Conservation (phyloP, 2,113 vertebrate species). For the Chaetodon auriga region DNA sequence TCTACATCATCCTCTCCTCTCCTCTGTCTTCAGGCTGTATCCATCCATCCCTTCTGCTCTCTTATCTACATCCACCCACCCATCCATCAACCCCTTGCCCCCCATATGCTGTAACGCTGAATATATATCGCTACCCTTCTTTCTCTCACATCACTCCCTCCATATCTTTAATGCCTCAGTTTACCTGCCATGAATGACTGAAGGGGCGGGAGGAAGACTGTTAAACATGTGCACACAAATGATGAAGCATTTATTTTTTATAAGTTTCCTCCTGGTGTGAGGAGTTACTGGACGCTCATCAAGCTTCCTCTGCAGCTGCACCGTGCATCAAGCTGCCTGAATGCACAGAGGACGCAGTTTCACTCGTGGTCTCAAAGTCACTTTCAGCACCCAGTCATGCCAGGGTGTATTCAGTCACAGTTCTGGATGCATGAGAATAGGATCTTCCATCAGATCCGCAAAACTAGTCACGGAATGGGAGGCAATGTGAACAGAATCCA, state of each 20-base stretch:
- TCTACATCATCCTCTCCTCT: slow-evolving; percentile 79
- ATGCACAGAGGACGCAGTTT: slow-evolving; percentile 19
- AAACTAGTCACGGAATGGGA: slow-evolving; percentile 40
- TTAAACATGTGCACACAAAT: slow-evolving; percentile 25
- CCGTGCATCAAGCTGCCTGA: not conserved
- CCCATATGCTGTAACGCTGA: slow-evolving; percentile 56
- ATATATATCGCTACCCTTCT: slow-evolving; percentile 50
- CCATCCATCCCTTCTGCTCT: slow-evolving; percentile 73
- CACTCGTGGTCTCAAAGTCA: slow-evolving; percentile 54
- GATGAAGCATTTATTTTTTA: slow-evolving; percentile 4
- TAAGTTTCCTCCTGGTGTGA: slow-evolving; percentile 21
- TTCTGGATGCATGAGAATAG: slow-evolving; percentile 40
- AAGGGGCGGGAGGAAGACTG: slow-evolving; percentile 17
- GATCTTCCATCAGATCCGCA: slow-evolving; percentile 27
- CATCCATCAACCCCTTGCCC: slow-evolving; percentile 74
- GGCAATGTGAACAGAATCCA: slow-evolving; percentile 31
- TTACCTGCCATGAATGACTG: slow-evolving; percentile 53
- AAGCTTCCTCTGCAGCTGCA: slow-evolving; percentile 28
- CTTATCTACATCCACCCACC: slow-evolving; percentile 72
- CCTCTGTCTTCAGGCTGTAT: slow-evolving; percentile 72
- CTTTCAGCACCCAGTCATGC: slow-evolving; percentile 49
- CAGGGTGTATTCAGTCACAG: slow-evolving; percentile 43
- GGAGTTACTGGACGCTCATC: slow-evolving; percentile 5
- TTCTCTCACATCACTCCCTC: slow-evolving; percentile 43
- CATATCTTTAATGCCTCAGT: slow-evolving; percentile 32